Evolutionary conservation across 2,113 vertebrate genomes (phyloP).

Genomic region (Dicaeum eximium): DNA sequence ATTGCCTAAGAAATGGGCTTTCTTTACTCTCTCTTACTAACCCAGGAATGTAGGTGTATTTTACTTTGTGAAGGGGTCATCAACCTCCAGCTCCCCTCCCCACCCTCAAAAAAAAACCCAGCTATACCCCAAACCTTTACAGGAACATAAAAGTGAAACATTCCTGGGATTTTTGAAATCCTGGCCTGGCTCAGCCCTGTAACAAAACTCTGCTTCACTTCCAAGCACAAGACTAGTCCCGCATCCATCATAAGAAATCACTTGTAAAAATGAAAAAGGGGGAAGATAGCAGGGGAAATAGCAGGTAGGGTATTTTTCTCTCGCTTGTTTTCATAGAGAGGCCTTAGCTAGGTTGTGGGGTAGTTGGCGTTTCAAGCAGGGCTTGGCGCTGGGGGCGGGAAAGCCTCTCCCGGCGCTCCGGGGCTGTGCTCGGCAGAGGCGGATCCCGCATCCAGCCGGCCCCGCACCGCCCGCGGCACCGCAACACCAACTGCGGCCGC

Average conservation of each 20-base stretch:
- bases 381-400: background rate
- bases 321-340: background rate
- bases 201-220: background rate
- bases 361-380: background rate
- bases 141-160: background rate
- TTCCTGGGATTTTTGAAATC: background rate
- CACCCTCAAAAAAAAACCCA: background rate
- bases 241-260: background rate
- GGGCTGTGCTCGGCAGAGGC: no score
- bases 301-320: background rate
- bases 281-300: background rate
- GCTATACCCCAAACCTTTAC: accelerated
- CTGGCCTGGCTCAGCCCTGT: background rate
- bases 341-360: accelerated
- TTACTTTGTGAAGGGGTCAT: background rate
- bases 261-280: background rate
- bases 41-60: background rate
- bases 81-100: background rate
- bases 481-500: no score
- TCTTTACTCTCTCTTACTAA: background rate
- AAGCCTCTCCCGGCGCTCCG: background rate
- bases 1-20: background rate
- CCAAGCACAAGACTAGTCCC: background rate
- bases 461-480: no score
- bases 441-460: no score